These are phyloP conservation scores for Arbacia lixula DNA, from an alignment of 53 echinoderm and acorn worm genomes.

Conservation along the genomic window DNA sequence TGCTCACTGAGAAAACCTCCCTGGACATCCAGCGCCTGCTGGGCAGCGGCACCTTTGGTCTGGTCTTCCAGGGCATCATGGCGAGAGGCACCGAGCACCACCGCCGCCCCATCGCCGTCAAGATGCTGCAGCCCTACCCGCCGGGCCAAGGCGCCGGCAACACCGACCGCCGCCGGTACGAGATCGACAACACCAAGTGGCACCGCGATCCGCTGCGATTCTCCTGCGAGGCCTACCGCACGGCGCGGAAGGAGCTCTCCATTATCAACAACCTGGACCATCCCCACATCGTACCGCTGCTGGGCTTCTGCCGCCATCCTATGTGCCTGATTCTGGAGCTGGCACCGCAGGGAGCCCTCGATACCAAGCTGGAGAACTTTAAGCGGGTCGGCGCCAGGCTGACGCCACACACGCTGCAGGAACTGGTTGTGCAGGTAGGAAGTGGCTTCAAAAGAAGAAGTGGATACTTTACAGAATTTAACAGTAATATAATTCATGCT, in stretches of 20 bases:
- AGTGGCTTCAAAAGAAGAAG: too few relatives aligned
- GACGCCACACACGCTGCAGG: slow-evolving; percentile 70
- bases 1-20: slow-evolving; percentile 69
- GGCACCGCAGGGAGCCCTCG: slow-evolving; percentile 87
- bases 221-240: slow-evolving; percentile 91
- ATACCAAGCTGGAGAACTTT: slow-evolving; percentile 84
- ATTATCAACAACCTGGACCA: slow-evolving; percentile 88
- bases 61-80: slow-evolving; percentile 91
- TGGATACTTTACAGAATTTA: too few relatives aligned
- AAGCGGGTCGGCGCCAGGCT: slow-evolving; percentile 87
- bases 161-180: slow-evolving; percentile 81
- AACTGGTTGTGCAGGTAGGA: slow-evolving; percentile 83
- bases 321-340: slow-evolving; percentile 93
- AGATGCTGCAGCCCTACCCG: slow-evolving; percentile 93
- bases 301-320: slow-evolving; percentile 90
- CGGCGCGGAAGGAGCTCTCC: slow-evolving; percentile 88
- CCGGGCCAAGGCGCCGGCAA: slow-evolving; percentile 90
- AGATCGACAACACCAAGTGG: slow-evolving; percentile 92
- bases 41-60: slow-evolving; percentile 95
- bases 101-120: slow-evolving; percentile 73
- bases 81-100: slow-evolving; percentile 7
- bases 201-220: slow-evolving; percentile 78
- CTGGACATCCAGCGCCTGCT: slow-evolving; percentile 82
- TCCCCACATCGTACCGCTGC: slow-evolving; percentile 84
- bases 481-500: too few relatives aligned